These are phyloP conservation scores for Augochlora pura DNA, from an alignment of 1,140 invertebrate species.

Conservation along the genomic window DNA sequence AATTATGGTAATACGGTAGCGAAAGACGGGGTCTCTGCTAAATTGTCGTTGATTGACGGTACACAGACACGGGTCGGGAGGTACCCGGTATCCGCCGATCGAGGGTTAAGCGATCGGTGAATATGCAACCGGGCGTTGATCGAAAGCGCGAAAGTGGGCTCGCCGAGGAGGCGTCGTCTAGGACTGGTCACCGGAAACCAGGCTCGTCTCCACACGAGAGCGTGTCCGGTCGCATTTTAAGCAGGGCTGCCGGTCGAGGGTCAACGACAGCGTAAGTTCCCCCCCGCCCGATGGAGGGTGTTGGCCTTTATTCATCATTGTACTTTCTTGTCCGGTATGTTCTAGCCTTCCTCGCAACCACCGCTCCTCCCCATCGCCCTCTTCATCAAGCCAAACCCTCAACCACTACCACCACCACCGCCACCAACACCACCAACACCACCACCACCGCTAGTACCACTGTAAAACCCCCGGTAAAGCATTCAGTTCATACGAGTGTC, in stretches of 20 bases:
- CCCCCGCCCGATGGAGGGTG: not conserved
- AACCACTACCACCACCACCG: conserved; percentile 65
- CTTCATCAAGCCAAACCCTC: conserved; percentile 77
- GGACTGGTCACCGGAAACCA: not conserved
- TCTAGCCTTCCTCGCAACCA: conserved; percentile 80
- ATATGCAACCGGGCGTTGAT: too few species aligned
- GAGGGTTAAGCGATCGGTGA: too few species aligned
- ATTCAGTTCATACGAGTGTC: conserved; percentile 74
- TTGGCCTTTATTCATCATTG: conserved; percentile 61
- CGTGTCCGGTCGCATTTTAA: conserved; percentile 26
- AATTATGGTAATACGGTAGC: too few species aligned
- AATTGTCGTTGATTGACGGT: too few species aligned
- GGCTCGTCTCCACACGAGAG: not conserved
- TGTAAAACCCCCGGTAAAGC: conserved; percentile 64
- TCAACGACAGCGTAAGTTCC: not conserved
- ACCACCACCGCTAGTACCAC: conserved; percentile 61
- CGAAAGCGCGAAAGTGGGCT: not conserved
- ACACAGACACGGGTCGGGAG: too few species aligned
- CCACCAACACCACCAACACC: conserved; percentile 56
- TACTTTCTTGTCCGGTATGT: conserved; percentile 75
- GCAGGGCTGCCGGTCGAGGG: not conserved
- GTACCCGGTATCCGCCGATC: too few species aligned
- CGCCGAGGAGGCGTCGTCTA: not conserved
- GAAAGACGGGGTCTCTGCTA: too few species aligned
- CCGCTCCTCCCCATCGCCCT: conserved; percentile 79